phyloP scores from a whole-genome alignment of 2,113 vertebrate genomes.

The Pipra filicauda region DNA sequence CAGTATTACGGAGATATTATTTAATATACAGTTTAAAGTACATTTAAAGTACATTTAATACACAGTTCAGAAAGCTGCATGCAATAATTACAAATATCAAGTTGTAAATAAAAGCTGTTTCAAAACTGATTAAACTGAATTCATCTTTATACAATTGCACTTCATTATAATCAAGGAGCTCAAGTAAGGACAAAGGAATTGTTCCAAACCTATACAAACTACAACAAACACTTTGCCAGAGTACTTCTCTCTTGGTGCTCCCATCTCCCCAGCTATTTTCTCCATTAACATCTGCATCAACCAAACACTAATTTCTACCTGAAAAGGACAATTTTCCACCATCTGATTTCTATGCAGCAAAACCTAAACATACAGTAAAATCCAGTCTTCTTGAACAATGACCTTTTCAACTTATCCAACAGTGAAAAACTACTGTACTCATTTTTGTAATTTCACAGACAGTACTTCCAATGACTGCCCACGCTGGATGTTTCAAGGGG shows the following conservation, averaged over 20 bases:
- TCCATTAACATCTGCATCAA: background rate
- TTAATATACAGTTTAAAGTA: background rate
- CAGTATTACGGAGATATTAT: background rate
- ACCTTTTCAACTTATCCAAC: background rate
- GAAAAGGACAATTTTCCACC: background rate
- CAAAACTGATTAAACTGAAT: background rate
- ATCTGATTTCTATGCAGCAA: background rate
- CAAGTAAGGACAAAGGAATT: background rate
- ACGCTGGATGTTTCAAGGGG: background rate
- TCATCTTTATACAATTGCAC: background rate
- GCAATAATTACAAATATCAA: background rate
- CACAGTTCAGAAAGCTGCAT: background rate
- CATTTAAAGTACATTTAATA: background rate
- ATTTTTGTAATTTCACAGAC: background rate
- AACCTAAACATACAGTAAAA: background rate
- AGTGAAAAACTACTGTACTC: background rate
- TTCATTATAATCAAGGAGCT: background rate
- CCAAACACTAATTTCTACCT: background rate
- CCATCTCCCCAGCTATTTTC: background rate
- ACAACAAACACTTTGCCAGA: fast-evolving
- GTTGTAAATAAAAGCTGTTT: background rate
- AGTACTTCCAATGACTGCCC: background rate
- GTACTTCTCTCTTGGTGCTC: background rate
- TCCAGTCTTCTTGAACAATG: background rate
- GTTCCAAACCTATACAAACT: background rate